These are phyloP conservation scores for Delichon dasypus DNA, from an alignment of 2,797 vertebrate species.

Conservation along the genomic window DNA sequence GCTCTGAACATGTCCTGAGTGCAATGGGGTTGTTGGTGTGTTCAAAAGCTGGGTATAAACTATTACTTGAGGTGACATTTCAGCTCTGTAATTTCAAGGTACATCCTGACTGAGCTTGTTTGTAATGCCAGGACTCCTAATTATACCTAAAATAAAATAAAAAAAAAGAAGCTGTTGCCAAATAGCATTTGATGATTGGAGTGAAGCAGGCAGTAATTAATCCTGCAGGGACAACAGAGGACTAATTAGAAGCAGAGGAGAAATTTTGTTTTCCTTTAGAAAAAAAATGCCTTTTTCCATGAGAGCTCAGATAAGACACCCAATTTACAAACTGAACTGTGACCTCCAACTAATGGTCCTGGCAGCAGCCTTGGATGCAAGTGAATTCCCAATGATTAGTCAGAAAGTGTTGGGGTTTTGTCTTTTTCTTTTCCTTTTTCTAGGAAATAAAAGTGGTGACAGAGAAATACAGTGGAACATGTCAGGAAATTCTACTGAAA, in stretches of 20 bases:
- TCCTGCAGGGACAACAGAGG: slow-evolving; percentile 54
- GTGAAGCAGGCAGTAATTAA: slow-evolving; percentile 54
- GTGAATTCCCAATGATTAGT: neutral
- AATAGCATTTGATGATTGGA: slow-evolving; percentile 38
- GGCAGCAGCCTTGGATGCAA: neutral
- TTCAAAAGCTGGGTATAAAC: neutral
- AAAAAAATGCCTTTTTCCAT: neutral
- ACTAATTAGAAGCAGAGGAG: slow-evolving; percentile 44
- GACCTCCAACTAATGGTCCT: neutral
- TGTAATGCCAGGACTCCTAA: neutral
- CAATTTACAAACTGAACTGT: slow-evolving; percentile 24
- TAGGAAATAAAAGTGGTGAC: neutral
- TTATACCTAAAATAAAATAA: slow-evolving; percentile 6
- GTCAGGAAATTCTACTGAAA: neutral
- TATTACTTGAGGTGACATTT: neutral
- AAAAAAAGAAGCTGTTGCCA: neutral
- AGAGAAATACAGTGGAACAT: neutral
- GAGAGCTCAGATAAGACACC: neutral
- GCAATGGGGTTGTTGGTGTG: neutral
- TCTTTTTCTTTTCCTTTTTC: neutral
- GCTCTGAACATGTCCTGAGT: neutral
- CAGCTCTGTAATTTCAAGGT: neutral
- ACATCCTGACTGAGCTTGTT: slow-evolving; percentile 3
- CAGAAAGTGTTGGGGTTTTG: neutral
- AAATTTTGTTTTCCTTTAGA: slow-evolving; percentile 17